Percentiles rank a stretch among this genome's conserved stretches.
Conservation (phyloP, 2,797 vertebrate genomes). For the Cossypha caffra region DNA sequence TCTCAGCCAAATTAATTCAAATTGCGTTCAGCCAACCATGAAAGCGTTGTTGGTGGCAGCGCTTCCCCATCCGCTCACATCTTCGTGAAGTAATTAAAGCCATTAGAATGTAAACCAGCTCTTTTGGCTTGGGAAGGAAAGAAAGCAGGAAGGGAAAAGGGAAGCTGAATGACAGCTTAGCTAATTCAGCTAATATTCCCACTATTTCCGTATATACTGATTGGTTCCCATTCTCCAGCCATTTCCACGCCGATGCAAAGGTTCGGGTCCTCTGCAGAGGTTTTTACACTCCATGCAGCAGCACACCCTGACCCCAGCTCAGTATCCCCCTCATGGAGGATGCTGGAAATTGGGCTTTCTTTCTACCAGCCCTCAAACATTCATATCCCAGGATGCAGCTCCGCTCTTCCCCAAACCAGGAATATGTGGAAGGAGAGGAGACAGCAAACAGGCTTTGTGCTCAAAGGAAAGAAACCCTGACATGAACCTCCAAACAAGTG, state of each 20-base stretch:
- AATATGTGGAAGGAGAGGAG: background rate
- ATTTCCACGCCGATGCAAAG: background rate
- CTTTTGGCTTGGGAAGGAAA: constrained; percentile 33
- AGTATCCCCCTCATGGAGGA: background rate
- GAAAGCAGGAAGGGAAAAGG: constrained; percentile 52
- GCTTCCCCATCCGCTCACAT: constrained; percentile 73
- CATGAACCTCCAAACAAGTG: background rate
- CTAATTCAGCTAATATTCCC: constrained; percentile 49
- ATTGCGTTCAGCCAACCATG: constrained; percentile 67
- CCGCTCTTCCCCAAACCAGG: fast-evolving
- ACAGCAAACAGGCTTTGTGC: background rate
- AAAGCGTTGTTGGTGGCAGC: constrained; percentile 65
- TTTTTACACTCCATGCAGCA: background rate
- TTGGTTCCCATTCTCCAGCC: constrained; percentile 36
- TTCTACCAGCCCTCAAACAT: background rate
- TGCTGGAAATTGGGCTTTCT: background rate
- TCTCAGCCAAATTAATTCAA: constrained; percentile 76
- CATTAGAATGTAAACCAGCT: constrained; percentile 78
- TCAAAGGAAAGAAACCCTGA: background rate
- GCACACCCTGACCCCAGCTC: background rate
- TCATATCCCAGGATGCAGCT: fast-evolving
- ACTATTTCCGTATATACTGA: constrained; percentile 42
- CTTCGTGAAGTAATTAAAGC: constrained; percentile 74
- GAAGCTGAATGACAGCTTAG: constrained; percentile 42
- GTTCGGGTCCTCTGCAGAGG: background rate